phyloP scores from a whole-genome alignment of 2,888 invertebrate genomes.

The Cephalotes varians region DNA sequence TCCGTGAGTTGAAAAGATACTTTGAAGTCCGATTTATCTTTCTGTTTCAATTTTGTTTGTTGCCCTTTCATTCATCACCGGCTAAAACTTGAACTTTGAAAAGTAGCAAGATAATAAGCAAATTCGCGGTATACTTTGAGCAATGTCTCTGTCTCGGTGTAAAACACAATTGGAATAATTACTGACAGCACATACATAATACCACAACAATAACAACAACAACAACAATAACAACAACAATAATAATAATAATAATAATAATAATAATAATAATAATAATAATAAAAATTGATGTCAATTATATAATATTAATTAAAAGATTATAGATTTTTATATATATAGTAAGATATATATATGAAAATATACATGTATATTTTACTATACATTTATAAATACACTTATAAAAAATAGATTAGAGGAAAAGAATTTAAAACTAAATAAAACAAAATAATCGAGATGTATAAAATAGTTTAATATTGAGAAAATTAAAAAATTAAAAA shows the following conservation, averaged over 20 bases:
- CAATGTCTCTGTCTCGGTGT: slow-evolving; percentile 1
- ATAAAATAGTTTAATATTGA: neutral
- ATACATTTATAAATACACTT: neutral
- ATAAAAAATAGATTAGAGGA: neutral
- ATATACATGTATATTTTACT: neutral
- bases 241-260: neutral
- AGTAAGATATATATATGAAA: neutral
- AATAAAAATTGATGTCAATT: neutral
- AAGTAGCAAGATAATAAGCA: slow-evolving; percentile 15
- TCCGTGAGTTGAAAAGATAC: slow-evolving; percentile 64
- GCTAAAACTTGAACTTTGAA: slow-evolving; percentile 6
- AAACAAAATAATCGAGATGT: neutral
- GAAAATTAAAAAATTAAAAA: neutral
- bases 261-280: neutral
- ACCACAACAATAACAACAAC: neutral
- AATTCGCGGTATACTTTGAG: neutral
- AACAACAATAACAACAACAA: too few species aligned
- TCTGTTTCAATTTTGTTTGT: slow-evolving; percentile 41
- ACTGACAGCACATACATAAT: neutral
- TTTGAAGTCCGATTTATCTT: slow-evolving; percentile 75
- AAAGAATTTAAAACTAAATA: neutral
- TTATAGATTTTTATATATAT: neutral
- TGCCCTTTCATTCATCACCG: slow-evolving; percentile 14
- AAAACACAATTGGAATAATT: slow-evolving; percentile 30
- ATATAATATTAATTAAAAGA: slow-evolving; percentile 6